Evolutionary conservation across 1,140 invertebrate species (phyloP), one percentile per base, ranked within the genome.

Genomic region (Aphaenogaster floridana): DNA sequence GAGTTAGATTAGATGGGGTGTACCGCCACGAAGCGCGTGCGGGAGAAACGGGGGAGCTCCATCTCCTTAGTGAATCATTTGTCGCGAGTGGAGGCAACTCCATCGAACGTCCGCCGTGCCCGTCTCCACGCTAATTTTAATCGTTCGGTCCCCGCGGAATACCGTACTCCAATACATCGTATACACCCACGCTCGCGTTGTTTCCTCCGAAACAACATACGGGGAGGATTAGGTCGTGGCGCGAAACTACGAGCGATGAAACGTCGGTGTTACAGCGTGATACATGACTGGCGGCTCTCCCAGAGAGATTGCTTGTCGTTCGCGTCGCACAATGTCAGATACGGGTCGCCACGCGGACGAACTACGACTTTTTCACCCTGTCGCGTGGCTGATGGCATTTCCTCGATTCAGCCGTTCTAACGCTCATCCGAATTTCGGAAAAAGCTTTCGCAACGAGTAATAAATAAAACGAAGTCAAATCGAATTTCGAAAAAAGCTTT

Each of bases 31-130:
- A 59, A 68, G 79, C 52, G 54, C 69, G 78, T 80, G 68, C 69
- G 69, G 63, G 87, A 57, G 7, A 42, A 59, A 36, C 36, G 42
- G 11, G 3, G 4, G 13, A 42, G 42, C 48, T 78, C 81, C 71
- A 83, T 91, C 86, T 85, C 89, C 86, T 91, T 88, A 90, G 89
- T 90, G 89, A 86, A 90, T 90, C 86, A 91, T 91, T 91, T 90
- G 90, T 90, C 63, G 85, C 48, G 90, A 90, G 69, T 72, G 17
- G 66, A 79, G 21, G 86, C 85, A 90, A 90, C 86, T 90, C 39
- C 57, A 48, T 86, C 85, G 61, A 76, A 28, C 17, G 42, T 2
- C 21, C 57, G 39, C 76, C 68, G 63, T 36, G 57, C 59, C 59
- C 39, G 21, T 74, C 77, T 86, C 80, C 28, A 69, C 81, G 69